Base-by-base conservation (phyloP, 2,888 invertebrate genomes). In the Tetragonula carbonaria region DNA sequence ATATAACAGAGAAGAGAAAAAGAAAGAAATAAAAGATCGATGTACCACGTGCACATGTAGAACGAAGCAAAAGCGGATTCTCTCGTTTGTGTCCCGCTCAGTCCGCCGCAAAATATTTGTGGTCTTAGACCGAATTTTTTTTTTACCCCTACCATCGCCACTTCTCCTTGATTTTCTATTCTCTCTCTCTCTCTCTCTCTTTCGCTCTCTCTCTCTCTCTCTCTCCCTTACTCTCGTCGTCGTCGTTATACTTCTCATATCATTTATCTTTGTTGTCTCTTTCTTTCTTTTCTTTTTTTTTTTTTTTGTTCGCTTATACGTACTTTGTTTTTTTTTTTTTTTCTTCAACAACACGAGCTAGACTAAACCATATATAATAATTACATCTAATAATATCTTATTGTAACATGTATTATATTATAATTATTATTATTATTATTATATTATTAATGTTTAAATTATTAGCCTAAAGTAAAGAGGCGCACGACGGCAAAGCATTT, bases 311-410 rank as follows among this genome's bases (percentile, higher is more conserved):
- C 87, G 88, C 92, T 92, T 92, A 91, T 91, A 91, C 90, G 90
- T 93, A 92, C 91, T 92, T 92, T 92, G 91, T 28, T 94, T 92
- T 91, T 93, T 81, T 83, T 94, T 92, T 91, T 93, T 81, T 83
- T 93, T 93, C 92, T 92, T 94, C 93, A 94, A 94, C 94, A 94
- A 94, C 94, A 94, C 94, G 94, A 94, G 94, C 94, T 94, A 94
- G 91, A 93, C 94, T 94, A 94, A 93, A 94, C 93, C 94, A 94
- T 94, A 92, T 93, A 94, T 94, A 94, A 94, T 94, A 94, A 94
- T 94, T 94, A 94, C 94, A 94, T 94, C 94, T 94, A 94, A 94
- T 94, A 94, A 94, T 94, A 94, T 94, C 94, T 94, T 94, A 94
- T 93, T 93, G 90, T 94, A 94, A 94, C 94, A 94, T 94, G 93